phyloP scores from a whole-genome alignment of 2,113 vertebrate species.

The Chlamydotis undulata region DNA sequence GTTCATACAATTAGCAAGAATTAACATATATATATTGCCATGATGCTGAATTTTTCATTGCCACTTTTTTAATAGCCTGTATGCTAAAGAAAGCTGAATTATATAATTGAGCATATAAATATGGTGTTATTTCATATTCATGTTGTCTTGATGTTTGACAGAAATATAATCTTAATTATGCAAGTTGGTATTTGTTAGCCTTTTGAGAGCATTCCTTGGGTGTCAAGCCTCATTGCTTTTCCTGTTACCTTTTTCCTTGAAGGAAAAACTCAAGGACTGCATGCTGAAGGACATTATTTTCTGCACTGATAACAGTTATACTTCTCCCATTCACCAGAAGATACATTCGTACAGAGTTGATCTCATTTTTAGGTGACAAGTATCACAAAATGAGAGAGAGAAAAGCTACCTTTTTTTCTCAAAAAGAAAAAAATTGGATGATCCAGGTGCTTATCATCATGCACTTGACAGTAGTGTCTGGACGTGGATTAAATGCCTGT shows the following conservation, averaged over 20 bases:
- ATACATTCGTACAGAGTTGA: background rate
- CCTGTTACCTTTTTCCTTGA: background rate
- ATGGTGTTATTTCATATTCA: background rate
- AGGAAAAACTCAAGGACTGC: background rate
- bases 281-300: background rate
- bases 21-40: background rate
- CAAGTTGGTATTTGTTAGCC: background rate
- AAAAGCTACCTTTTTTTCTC: background rate
- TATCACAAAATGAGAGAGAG: background rate
- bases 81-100: background rate
- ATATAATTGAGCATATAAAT: background rate
- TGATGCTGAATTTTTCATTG: background rate
- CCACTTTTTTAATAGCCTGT: background rate
- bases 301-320: background rate
- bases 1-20: background rate
- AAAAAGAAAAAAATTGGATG: background rate
- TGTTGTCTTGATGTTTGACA: background rate
- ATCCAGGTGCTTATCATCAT: background rate
- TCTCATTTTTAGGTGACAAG: background rate
- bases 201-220: background rate
- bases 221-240: background rate
- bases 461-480: background rate
- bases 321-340: background rate
- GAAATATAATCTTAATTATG: constrained; percentile 14
- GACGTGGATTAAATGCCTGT: background rate